Evolutionary conservation across 2,113 vertebrate species (phyloP), one percentile per base, ranked within the genome.

Genomic region (Periophthalmus modestus): DNA sequence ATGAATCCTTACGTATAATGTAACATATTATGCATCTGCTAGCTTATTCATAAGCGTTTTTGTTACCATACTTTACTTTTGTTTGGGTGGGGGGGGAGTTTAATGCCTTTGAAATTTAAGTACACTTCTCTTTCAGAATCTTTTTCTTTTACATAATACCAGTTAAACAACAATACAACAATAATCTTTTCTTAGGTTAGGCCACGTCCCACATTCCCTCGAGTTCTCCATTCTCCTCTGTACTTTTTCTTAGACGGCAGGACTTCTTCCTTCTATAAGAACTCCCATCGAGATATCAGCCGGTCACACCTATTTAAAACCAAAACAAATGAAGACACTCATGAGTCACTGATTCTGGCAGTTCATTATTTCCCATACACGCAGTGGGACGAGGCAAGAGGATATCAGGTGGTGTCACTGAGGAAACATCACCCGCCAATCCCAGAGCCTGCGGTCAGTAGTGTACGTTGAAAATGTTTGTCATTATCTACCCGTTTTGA

Each of bases 401-500:
- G 39, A 67, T 67, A 46, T 66, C n/a, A 48, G 65, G 10, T 66
- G 43, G 21, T 48, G 65, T 67, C n/a, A 24, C 36, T 39, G 39
- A 36, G 2, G 19, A 21, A 66, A 46, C 36, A n/a, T 66, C 46
- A 63, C 19, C 61, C 7, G 16, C 24, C 10, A 34, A 9, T 15
- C 33, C 18, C 16, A 16, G 34, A 18, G 28, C 61, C 5, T 6
- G n/a, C n/a, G n/a, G n/a, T 63, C 1, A 63, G 16, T 16, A 14
- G 16, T 9, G 13, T 16, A 18, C n/a, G 28, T 63, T 15, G 28
- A 59, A 59, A 59, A 36, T 63, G 7, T 63, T 19, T 63, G 61
- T 43, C 39, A 43, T 43, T 43, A 43, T 43, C 10, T 9, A 9
- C n/a, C n/a, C n/a, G n/a, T 43, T 43, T 43, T 9, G 9, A 43